These are phyloP conservation scores for Matsumyia berberina DNA, from an alignment of 2,888 invertebrate species.

Conservation along the genomic window DNA sequence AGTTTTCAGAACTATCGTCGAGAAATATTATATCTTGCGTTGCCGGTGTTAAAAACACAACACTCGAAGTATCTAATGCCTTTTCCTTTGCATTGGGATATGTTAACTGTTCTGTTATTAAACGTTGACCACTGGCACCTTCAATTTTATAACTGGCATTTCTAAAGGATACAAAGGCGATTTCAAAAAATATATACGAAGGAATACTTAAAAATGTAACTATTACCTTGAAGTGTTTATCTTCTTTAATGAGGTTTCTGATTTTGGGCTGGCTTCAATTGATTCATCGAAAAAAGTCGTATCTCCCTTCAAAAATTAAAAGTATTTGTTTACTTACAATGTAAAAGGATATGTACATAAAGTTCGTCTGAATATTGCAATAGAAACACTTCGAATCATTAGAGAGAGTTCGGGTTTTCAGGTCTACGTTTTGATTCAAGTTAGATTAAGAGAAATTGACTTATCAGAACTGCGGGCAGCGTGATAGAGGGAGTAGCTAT, in stretches of 20 bases:
- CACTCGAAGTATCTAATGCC: slow-evolving; percentile 77
- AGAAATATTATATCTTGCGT: slow-evolving; percentile 82
- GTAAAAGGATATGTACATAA: too few species aligned
- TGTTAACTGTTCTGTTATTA: background rate
- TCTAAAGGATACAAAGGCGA: background rate
- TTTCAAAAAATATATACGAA: background rate
- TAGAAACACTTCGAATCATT: too few species aligned
- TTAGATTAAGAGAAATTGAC: too few species aligned
- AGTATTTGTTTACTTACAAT: too few species aligned
- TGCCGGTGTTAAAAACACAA: slow-evolving; percentile 80
- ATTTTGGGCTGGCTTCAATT: slow-evolving; percentile 81
- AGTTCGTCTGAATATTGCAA: background rate
- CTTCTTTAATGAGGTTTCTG: slow-evolving; percentile 72
- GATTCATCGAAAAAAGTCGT: slow-evolving; percentile 78
- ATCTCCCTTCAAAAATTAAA: slow-evolving; percentile 49
- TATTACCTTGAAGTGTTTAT: slow-evolving; percentile 78
- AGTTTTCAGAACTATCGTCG: slow-evolving; percentile 79
- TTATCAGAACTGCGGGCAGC: too few species aligned
- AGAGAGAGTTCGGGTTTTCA: too few species aligned
- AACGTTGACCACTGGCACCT: background rate
- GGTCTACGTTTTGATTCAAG: too few species aligned
- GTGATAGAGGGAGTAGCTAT: too few species aligned
- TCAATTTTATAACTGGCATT: slow-evolving; percentile 33
- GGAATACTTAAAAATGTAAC: slow-evolving; percentile 79
- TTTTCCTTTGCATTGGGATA: background rate